Evolutionary conservation across 1,140 invertebrate species (phyloP), one percentile per base, ranked within the genome.

Genomic region (Mya arenaria): DNA sequence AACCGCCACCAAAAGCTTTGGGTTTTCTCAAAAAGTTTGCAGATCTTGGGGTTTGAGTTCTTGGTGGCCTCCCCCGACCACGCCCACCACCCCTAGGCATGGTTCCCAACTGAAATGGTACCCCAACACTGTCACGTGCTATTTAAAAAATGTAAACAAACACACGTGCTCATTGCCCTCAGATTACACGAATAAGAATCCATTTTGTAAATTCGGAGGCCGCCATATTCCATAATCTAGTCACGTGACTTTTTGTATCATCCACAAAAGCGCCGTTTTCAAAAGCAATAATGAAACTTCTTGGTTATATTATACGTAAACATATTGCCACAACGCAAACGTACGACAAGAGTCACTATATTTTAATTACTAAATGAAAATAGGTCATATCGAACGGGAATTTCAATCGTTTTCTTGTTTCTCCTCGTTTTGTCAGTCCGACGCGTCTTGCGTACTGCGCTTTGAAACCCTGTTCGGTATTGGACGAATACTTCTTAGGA

Each of bases 11-110:
- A 79, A 97, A 94, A 93, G 97, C 98, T 94, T 97, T 97, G 10
- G 97, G 97, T 93, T 98, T 98, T 93, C 97, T 97, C 91, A 97
- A 94, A 90, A 97, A 94, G 94, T 97, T 91, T 93, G 96, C 97
- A 94, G 96, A 96, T 90, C 95, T 96, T 95, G 89, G 96, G 95
- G 90, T 97, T 96, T 96, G 96, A 78, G 96, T 96, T 94, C 97
- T 97, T 85, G 97, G 97, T 89, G 97, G 97, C 85, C 97, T 95
- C 87, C 97, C 97, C 93, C 96, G 94, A 93, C 97, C 95, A 93
- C 97, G 97, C 84, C 95, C 95, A 86, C 96, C 96, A 93, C 97
- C 95, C 86, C 96, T 95, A 87, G 96, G 96, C 96, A 97, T 97
- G 92, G 89, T 95, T 90, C 60, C 41, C 19, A 79, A 69, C 69